Base-by-base conservation (phyloP, 2,113 vertebrate species). In the Etia nguti region DNA sequence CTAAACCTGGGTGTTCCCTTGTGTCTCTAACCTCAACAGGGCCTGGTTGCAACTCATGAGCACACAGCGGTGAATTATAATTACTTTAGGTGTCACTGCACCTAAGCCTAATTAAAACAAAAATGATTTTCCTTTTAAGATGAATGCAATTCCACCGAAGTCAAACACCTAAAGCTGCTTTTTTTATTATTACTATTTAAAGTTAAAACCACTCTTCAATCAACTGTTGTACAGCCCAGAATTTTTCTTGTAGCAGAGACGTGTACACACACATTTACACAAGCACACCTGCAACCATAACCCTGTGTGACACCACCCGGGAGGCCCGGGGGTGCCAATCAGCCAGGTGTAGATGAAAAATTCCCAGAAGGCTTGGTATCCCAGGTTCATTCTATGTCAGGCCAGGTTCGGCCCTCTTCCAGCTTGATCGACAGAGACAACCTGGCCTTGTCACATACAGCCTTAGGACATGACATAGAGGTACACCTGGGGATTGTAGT, bases 401-500 rank as follows among this genome's bases (percentile, higher is more conserved):
- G 68, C 82, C 81, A 57, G 77, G 84, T 93, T 94, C 86, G 82
- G 85, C 84, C 88, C 65, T 91, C 86, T 79, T 77, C 82, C 54
- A 41, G 85, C 85, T 91, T 93, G 94, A 95, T 90, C 57, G 94
- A 95, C 94, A 91, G 93, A 94, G 90, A 94, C 95, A 94, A 91
- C 88, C 88, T 70, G 91, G 88, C 81, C 90, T 85, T 95, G 93
- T 94, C 94, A 93, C 92, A 93, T 83, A 88, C 83, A 81, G 93
- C 94, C 94, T 90, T 10, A 46, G 94, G 94, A 94, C 91, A 91
- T 93, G 90, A 93, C 92, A 94, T 60, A 26, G 87, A 90, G 84
- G 91, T 92, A 93, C 95, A 95, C 93, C 89, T 87, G 93, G 94
- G 94, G 90, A 93, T 95, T 94, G 93, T 93, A 93, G 94, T 94